These are phyloP conservation scores for Denticeps clupeoides DNA, from an alignment of 2,797 vertebrate species.

Conservation along the genomic window DNA sequence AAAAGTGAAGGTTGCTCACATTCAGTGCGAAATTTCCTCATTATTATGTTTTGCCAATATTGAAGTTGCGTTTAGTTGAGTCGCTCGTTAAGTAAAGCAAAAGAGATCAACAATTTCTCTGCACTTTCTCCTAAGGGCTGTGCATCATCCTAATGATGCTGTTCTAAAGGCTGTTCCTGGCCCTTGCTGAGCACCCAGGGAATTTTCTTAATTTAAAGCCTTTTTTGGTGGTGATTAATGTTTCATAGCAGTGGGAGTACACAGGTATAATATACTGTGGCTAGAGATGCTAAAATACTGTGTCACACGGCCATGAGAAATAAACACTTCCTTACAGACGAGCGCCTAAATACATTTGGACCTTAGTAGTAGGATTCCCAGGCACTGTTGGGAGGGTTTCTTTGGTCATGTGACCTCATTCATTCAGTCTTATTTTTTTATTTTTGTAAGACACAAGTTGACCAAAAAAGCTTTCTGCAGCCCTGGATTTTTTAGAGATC, in stretches of 20 bases:
- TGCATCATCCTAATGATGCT: slow-evolving; percentile 39
- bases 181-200: slow-evolving; percentile 26
- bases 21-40: slow-evolving; percentile 35
- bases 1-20: slow-evolving; percentile 34
- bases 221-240: slow-evolving; percentile 38
- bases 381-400: no score
- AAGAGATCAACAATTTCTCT: slow-evolving; percentile 39
- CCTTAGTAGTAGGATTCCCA: no score
- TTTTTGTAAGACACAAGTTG: no score
- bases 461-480: no score
- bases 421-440: no score
- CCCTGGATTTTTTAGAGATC: no score
- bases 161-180: slow-evolving; percentile 39
- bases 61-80: slow-evolving; percentile 35
- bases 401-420: no score
- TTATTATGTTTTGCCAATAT: slow-evolving; percentile 43
- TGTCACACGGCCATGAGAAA: slow-evolving; percentile 4
- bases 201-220: slow-evolving; percentile 35
- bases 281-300: slow-evolving; percentile 10
- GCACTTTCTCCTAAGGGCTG: slow-evolving; percentile 34
- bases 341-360: no score
- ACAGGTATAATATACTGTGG: slow-evolving; percentile 24
- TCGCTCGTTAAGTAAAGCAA: slow-evolving; percentile 39
- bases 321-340: no score
- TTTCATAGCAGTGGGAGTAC: slow-evolving; percentile 31